phyloP scores from a whole-genome alignment of 1,140 invertebrate species.

The Asobara japonica region DNA sequence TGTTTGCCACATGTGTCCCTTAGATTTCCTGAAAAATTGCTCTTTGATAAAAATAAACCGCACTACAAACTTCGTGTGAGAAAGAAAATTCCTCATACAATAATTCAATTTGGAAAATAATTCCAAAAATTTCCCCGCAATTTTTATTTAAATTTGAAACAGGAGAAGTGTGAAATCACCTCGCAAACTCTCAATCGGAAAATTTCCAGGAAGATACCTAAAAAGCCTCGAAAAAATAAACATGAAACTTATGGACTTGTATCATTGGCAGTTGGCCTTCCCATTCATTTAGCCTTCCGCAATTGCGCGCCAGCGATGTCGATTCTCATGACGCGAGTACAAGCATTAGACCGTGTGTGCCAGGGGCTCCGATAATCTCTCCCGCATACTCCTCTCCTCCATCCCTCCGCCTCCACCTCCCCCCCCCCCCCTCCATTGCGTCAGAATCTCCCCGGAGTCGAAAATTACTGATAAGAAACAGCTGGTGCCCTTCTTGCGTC shows the following conservation, averaged over 20 bases:
- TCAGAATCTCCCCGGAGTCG: not conserved
- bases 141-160: not conserved
- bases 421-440: not conserved
- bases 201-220: not conserved
- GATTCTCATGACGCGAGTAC: not conserved
- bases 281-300: slow-evolving; percentile 52
- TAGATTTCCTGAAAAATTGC: no score
- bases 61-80: no score
- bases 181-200: not conserved
- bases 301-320: slow-evolving; percentile 40
- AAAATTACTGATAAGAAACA: not conserved
- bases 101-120: no score
- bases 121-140: no score
- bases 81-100: no score
- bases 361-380: not conserved
- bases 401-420: not conserved
- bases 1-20: no score
- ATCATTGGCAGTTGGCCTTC: slow-evolving; percentile 52
- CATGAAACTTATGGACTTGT: slow-evolving; percentile 18
- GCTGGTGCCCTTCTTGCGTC: not conserved
- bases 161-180: not conserved
- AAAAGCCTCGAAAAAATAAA: slow-evolving; percentile 3
- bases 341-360: not conserved
- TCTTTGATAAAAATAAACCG: no score
- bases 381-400: not conserved